phyloP scores from a whole-genome alignment of 2,888 invertebrate species.

The Seira musarum region DNA sequence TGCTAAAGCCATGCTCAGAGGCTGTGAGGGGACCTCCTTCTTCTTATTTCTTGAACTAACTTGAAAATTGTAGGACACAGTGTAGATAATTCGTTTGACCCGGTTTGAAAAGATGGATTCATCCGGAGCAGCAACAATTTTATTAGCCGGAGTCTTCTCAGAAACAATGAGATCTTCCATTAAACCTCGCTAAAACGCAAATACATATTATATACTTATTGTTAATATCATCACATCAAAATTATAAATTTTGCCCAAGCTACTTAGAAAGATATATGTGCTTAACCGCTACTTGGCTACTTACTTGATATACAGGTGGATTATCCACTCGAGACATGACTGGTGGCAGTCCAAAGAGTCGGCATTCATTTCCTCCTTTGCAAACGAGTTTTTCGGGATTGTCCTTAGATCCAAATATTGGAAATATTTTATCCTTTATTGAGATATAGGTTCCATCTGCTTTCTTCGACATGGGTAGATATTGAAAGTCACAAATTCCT shows the following conservation, averaged over 20 bases:
- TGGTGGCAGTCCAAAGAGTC: constrained; percentile 55
- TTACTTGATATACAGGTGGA: constrained; percentile 64
- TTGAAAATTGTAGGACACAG: constrained; percentile 52
- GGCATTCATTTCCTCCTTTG: constrained; percentile 29
- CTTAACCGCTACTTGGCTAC: no score
- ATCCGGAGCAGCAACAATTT: constrained; percentile 42
- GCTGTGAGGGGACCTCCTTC: constrained; percentile 57
- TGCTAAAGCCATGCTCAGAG: constrained; percentile 56
- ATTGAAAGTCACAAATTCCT: constrained; percentile 95
- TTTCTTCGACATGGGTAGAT: constrained; percentile 77
- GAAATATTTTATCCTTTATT: constrained; percentile 77
- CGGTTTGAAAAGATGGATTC: constrained; percentile 61
- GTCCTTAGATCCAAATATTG: constrained; percentile 59
- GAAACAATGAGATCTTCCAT: constrained; percentile 44
- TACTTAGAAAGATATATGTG: no score
- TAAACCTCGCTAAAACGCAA: constrained; percentile 31
- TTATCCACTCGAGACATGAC: constrained; percentile 65
- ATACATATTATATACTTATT: no score
- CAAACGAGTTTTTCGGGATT: constrained; percentile 43
- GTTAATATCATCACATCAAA: no score
- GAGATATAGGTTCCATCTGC: constrained; percentile 75
- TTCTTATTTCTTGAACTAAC: constrained; percentile 26
- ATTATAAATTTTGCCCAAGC: no score
- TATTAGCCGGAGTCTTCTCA: constrained; percentile 23
- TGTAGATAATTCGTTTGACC: constrained; percentile 64